Evolutionary conservation across 2,797 vertebrate species (phyloP), one percentile per base, ranked within the genome.

Genomic region (Tolypeutes matacus): DNA sequence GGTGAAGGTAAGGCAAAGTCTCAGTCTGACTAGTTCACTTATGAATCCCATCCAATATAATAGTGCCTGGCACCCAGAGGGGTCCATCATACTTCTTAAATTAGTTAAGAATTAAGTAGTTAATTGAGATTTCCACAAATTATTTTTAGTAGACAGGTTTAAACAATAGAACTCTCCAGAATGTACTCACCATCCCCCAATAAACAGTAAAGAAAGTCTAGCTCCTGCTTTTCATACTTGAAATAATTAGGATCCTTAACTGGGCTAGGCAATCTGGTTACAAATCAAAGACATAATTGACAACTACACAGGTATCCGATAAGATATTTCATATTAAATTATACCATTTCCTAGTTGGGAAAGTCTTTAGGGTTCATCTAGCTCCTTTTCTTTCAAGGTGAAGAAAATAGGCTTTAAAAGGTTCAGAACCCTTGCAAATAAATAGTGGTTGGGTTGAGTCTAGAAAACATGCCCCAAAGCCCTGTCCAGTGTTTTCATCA

Each of bases 91-190:
- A 73, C 2, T 7, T 83, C 21, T 5, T 92, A 17, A 85, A 80
- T 87, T 69, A 65, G 6, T 46, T 60, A 89, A 93, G 18, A 89
- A 77, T 31, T 29, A 65, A 23, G 10, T 31, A 67, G 27, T 75
- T 8, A 58, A 60, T 85, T 96, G 76, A 86, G 25, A 73, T 87
- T 67, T 81, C 13, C 73, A 53, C 10, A 88, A 82, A 18, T 88
- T 20, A 72, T 34, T 86, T 46, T 42, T 58, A 93, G 6, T 75
- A 42, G 14, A 72, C 5, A 75, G 20, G 51, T 78, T 60, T 72
- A 51, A 88, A 72, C 42, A 73, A 65, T 29, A 14, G 65, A 83
- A 23, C 23, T 17, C 36, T 78, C 1, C 14, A 70, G 17, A 76
- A 78, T 70, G 14, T 3, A 67, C 12, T 11, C 5, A 86, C n/a